These are phyloP conservation scores for Lasioglossum figueresi DNA, from an alignment of 2,888 invertebrate species.

Conservation along the genomic window DNA sequence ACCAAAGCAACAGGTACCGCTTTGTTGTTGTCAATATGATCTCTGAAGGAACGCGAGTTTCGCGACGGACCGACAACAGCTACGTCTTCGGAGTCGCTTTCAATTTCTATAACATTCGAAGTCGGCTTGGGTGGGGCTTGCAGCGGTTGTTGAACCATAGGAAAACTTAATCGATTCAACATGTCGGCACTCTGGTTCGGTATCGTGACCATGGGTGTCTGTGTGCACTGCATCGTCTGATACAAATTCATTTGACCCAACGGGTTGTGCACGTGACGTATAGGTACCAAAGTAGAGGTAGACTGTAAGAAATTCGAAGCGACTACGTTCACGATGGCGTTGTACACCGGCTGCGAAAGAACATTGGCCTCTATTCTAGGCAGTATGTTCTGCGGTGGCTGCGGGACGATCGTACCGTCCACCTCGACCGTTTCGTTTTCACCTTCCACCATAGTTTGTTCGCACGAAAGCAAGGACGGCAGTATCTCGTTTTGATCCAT, in stretches of 20 bases:
- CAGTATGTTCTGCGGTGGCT: not conserved
- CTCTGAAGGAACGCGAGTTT: not conserved
- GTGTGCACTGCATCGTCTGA: slow-evolving; percentile 11
- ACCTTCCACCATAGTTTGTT: slow-evolving; percentile 78
- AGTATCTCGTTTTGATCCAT: slow-evolving; percentile 19
- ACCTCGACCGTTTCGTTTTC: slow-evolving; percentile 64
- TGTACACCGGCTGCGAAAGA: slow-evolving; percentile 25
- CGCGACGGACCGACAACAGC: slow-evolving; percentile 20
- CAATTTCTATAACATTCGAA: slow-evolving; percentile 63
- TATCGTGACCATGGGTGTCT: slow-evolving; percentile 66
- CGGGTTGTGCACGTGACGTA: not conserved
- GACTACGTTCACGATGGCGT: slow-evolving; percentile 40
- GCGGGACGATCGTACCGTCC: slow-evolving; percentile 11
- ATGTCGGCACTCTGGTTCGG: slow-evolving; percentile 47
- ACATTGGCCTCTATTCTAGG: slow-evolving; percentile 14
- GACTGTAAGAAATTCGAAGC: slow-evolving; percentile 41
- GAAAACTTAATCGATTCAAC: slow-evolving; percentile 24
- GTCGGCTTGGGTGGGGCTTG: not conserved
- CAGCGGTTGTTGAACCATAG: slow-evolving; percentile 17
- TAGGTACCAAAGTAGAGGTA: slow-evolving; percentile 4
- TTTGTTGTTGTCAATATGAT: not conserved
- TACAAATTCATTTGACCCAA: slow-evolving; percentile 27
- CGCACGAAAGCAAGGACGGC: slow-evolving; percentile 69
- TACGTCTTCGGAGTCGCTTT: slow-evolving; percentile 68
- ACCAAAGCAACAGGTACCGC: slow-evolving; percentile 68